Conservation (phyloP, 2,888 invertebrate species). For the Dysmachus trigonus region DNA sequence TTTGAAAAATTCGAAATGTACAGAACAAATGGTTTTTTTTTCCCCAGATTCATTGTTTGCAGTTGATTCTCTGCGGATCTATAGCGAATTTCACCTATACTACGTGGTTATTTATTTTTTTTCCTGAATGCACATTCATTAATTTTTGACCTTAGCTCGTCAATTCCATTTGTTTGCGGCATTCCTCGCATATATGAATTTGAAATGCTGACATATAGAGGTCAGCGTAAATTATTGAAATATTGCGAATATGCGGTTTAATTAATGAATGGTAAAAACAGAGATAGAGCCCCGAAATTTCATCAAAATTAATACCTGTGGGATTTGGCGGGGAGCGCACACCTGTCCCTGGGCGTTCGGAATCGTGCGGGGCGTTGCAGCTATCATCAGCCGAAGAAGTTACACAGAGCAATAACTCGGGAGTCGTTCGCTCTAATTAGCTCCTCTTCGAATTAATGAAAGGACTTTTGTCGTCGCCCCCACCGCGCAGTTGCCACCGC, state of each 20-base stretch:
- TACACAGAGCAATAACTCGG: background rate
- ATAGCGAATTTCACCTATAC: no score
- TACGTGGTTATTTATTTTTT: no score
- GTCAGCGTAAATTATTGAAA: background rate
- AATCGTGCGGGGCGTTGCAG: no score
- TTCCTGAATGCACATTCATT: background rate
- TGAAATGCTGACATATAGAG: background rate
- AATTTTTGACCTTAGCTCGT: background rate
- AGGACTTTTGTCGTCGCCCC: background rate
- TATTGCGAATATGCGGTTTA: background rate
- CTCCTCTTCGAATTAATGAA: background rate
- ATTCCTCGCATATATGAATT: background rate
- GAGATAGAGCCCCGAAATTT: background rate
- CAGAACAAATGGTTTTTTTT: no score
- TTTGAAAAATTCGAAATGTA: no score
- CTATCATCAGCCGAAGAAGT: background rate
- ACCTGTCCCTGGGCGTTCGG: background rate
- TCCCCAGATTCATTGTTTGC: no score
- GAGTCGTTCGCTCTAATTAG: background rate
- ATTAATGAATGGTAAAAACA: background rate
- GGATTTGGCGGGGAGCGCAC: background rate
- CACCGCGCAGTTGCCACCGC: background rate
- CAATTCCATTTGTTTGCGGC: background rate
- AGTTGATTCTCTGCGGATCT: no score
- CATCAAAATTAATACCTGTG: background rate